phyloP scores from a whole-genome alignment of 2,888 invertebrate genomes.

The Chydorus sphaericus region DNA sequence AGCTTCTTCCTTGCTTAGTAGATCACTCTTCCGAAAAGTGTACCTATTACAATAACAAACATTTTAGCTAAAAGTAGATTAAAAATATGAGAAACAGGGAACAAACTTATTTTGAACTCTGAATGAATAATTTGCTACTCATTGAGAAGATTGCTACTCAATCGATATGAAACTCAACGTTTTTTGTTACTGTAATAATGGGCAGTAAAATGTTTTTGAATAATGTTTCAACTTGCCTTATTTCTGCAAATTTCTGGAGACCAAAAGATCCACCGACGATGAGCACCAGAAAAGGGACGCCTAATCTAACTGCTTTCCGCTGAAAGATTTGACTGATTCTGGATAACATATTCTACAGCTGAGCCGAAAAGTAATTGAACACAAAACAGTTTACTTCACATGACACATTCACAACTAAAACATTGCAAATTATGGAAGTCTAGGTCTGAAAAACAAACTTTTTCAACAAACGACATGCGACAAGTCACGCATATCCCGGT shows the following conservation, averaged over 20 bases:
- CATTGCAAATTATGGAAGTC: too few relatives aligned
- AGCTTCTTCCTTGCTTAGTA: conserved; percentile 44
- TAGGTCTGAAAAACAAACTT: too few relatives aligned
- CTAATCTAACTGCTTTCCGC: conserved; percentile 40
- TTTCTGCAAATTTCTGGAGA: conserved; percentile 52
- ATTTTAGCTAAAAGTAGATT: neutral
- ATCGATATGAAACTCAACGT: neutral
- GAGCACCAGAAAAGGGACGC: conserved; percentile 54
- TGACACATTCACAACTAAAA: too few relatives aligned
- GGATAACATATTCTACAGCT: too few relatives aligned
- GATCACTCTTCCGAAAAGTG: conserved; percentile 40
- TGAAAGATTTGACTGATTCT: too few relatives aligned
- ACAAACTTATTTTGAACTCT: too few relatives aligned
- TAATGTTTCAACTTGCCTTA: conserved; percentile 40
- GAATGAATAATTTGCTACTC: too few relatives aligned
- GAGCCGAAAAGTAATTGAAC: too few relatives aligned
- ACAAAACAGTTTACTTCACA: too few relatives aligned
- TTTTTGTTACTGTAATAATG: neutral
- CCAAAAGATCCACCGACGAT: conserved; percentile 64
- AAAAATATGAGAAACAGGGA: too few relatives aligned
- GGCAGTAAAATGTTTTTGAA: neutral
- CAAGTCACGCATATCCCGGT: too few relatives aligned
- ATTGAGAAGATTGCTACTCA: neutral
- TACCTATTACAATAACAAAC: conserved; percentile 27
- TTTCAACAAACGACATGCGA: too few relatives aligned